Percentiles rank a stretch among this genome's conserved stretches.
phyloP scores from a whole-genome alignment of 2,888 invertebrate genomes.

The Parthenolecanium corni region DNA sequence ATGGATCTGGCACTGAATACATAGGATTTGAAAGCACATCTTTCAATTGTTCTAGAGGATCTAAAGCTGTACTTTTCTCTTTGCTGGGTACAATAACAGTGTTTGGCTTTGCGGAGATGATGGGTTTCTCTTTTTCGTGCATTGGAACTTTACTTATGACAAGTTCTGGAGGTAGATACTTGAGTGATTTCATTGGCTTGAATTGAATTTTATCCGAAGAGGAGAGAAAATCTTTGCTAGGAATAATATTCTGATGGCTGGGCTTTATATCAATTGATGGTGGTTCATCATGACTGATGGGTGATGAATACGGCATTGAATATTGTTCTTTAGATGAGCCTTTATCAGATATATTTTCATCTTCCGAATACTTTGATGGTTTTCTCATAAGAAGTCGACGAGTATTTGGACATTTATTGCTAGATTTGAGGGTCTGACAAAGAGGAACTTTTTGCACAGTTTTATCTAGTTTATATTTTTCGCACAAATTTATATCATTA shows the following conservation, averaged over 20 bases:
- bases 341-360: no score
- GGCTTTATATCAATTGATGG: neutral
- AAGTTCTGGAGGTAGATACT: no score
- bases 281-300: neutral
- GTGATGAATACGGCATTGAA: neutral
- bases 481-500: no score
- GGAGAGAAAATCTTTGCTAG: no score
- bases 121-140: neutral
- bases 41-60: slow-evolving; percentile 58
- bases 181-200: no score
- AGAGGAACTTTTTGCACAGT: neutral
- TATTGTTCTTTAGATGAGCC: no score
- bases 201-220: no score
- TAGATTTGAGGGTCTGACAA: slow-evolving; percentile 6
- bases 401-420: neutral
- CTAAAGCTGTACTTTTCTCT: slow-evolving; percentile 30
- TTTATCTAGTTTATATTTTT: no score
- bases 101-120: neutral
- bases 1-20: slow-evolving; percentile 66
- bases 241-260: no score
- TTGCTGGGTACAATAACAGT: neutral
- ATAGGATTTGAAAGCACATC: slow-evolving; percentile 53
- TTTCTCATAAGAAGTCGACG: neutral
- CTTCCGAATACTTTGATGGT: neutral
- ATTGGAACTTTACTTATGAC: neutral